These are phyloP conservation scores for Spea hammondii DNA, from an alignment of 2,797 vertebrate species.

Conservation along the genomic window DNA sequence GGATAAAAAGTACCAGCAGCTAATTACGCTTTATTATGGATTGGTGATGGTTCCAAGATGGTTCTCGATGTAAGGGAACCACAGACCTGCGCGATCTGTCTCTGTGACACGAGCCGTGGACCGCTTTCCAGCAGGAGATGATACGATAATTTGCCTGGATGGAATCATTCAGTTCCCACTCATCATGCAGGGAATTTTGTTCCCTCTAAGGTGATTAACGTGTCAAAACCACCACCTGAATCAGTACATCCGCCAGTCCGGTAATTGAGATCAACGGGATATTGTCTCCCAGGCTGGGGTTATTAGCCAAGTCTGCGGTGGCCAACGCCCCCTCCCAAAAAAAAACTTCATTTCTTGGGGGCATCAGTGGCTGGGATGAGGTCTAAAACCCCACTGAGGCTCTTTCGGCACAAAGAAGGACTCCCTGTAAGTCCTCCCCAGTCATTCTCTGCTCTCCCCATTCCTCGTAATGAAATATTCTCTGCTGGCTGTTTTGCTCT, in stretches of 20 bases:
- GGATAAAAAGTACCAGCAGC: neutral
- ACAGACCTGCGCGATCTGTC: neutral
- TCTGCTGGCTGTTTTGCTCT: conserved; percentile 49
- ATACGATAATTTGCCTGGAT: conserved; percentile 21
- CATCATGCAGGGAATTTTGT: conserved; percentile 18
- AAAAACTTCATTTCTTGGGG: no score
- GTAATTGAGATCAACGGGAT: conserved; percentile 14
- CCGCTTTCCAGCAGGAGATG: conserved; percentile 12
- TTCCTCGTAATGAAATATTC: conserved; percentile 59
- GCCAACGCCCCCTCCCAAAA: no score
- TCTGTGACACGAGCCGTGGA: neutral
- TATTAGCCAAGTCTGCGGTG: neutral
- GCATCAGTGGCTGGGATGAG: neutral
- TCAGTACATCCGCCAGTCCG: conserved; percentile 1
- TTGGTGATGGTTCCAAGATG: conserved; percentile 18
- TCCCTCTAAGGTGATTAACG: conserved; percentile 17
- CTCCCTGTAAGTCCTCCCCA: neutral
- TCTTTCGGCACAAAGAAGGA: neutral
- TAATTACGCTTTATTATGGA: neutral
- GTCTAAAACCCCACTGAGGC: neutral
- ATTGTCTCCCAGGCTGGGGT: conserved; percentile 8
- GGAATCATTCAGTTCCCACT: conserved; percentile 18
- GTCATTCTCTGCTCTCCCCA: neutral
- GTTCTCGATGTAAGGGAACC: conserved; percentile 1
- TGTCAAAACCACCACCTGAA: conserved; percentile 12